Base-by-base conservation (phyloP, 2,797 vertebrate species). In the Pseudocheirus occidentalis region DNA sequence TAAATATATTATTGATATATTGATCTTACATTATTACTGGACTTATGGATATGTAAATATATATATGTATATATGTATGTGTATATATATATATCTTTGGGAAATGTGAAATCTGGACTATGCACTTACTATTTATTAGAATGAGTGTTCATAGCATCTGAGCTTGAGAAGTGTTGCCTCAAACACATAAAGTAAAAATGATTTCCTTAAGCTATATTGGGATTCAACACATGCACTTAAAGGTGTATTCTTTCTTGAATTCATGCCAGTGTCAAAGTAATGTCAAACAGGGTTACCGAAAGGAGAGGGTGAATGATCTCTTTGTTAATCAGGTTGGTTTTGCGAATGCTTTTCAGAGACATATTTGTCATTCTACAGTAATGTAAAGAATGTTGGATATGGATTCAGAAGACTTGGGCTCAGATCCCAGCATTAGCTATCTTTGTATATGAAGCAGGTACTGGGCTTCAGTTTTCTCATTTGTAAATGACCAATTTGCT, bases 121-220 rank as follows among this genome's bases (percentile, higher is more conserved):
- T 62, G 58, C 21, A 90, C 34, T 81, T 81, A 62, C 28, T 21
- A 56, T 62, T 90, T 56, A 81, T 56, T 92, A 40, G 52, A 93
- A 95, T 89, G 57, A 94, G 55, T 93, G 91, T 90, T 90, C 81
- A 90, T 5, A 92, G 12, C 5, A 53, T 62, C n/a, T 52, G 52
- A 56, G 28, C 66, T 95, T 92, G 18, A 95, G 73, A 95, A 94
- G 6, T 46, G 46, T 90, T 93, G 2, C 53, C 40, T 52, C 56
- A 62, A 55, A 94, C 62, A 66, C 16, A n/a, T 93, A 94, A 81
- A 96, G 55, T 62, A 55, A 56, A 89, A 95, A 94, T 53, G 46
- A 92, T 52, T 50, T 96, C 14, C 91, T 95, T 31, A 24, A 57
- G 62, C 81, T 46, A 87, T 28, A 18, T 95, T 62, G 34, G 55